Percentiles rank a stretch among this genome's conserved stretches.
These are phyloP conservation scores for Dysidea cf. avara DNA, from an alignment of 37 sponge, comb jelly and placozoan genomes.

Conservation along the genomic window DNA sequence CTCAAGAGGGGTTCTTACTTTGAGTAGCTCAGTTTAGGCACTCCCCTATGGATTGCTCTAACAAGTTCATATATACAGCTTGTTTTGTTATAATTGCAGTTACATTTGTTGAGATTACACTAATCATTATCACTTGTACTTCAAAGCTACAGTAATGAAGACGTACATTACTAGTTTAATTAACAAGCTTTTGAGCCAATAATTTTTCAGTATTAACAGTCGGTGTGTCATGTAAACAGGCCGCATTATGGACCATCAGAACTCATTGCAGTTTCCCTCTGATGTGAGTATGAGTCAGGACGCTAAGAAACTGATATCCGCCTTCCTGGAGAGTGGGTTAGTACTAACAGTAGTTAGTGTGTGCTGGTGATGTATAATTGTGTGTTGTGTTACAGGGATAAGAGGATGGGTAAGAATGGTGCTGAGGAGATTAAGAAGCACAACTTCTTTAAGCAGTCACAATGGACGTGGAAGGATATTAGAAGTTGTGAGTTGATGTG, in stretches of 20 bases:
- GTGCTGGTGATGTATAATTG: background rate
- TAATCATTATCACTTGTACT: too few species aligned
- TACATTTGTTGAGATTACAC: too few species aligned
- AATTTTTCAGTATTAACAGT: background rate
- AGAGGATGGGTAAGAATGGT: conserved; percentile 72
- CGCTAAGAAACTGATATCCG: conserved; percentile 76
- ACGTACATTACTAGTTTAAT: too few species aligned
- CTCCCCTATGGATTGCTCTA: too few species aligned
- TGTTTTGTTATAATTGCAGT: too few species aligned
- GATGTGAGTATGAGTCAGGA: conserved; percentile 58
- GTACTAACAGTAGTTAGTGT: too few species aligned
- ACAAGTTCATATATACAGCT: too few species aligned
- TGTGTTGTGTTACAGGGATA: conserved; percentile 33
- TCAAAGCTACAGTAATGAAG: too few species aligned
- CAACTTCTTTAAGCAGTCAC: conserved; percentile 68
- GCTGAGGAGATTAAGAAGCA: conserved; percentile 70
- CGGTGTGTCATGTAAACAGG: conserved; percentile 6
- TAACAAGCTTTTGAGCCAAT: background rate
- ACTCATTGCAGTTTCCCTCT: conserved; percentile 61
- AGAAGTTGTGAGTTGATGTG: too few species aligned
- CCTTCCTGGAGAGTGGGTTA: conserved; percentile 75
- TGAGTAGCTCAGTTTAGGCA: too few species aligned
- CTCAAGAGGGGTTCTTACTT: too few species aligned
- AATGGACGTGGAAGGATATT: conserved; percentile 87
- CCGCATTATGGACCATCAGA: conserved; percentile 95